Conservation (phyloP, 1,140 invertebrate species). For the Temnothorax longispinosus region DNA sequence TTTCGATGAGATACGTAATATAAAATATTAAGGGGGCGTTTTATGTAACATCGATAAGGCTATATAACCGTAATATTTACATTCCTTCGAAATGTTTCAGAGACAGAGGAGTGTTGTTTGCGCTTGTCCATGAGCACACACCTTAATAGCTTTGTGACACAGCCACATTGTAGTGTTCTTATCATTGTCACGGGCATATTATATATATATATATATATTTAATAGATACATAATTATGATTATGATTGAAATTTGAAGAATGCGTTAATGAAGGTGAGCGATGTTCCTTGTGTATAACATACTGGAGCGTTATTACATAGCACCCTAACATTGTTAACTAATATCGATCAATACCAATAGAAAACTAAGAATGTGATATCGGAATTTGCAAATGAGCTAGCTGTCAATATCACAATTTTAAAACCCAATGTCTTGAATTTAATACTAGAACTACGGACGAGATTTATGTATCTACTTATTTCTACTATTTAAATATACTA, state of each 20-base stretch:
- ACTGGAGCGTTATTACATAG: neutral
- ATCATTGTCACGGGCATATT: neutral
- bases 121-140: neutral
- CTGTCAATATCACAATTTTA: neutral
- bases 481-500: too few species aligned
- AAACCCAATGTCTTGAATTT: neutral
- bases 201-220: neutral
- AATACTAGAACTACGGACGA: neutral
- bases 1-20: neutral
- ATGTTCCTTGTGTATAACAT: neutral
- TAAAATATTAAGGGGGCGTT: neutral
- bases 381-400: neutral
- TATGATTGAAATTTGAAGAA: neutral
- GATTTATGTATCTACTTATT: too few species aligned
- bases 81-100: neutral
- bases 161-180: neutral
- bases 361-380: slow-evolving; percentile 6
- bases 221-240: neutral
- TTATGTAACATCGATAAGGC: slow-evolving; percentile 10
- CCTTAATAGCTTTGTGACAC: neutral
- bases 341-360: neutral
- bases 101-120: neutral
- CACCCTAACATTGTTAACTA: neutral
- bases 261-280: neutral
- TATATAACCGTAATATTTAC: neutral